A percentile compares a stretch with the other conserved stretches of the same genome.
Evolutionary conservation across 2,113 vertebrate species (phyloP).

Genomic region (Sceloporus tristichus): DNA sequence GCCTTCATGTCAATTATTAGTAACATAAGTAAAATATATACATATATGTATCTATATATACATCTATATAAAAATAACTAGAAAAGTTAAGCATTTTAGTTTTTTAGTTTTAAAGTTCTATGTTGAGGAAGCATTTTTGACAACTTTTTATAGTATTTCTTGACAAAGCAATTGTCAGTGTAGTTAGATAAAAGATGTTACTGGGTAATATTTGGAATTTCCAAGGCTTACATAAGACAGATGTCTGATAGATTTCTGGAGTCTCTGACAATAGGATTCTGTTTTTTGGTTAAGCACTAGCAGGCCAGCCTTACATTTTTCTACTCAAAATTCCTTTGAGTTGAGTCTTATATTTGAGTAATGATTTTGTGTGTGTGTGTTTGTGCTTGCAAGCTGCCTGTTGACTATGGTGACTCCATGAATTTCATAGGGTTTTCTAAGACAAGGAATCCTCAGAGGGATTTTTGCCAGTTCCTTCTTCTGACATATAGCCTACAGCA

Average conservation of each 20-base stretch:
- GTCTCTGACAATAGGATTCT: conserved; percentile 35
- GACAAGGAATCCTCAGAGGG: too few relatives aligned
- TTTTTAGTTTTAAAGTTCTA: conserved; percentile 35
- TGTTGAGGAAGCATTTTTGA: conserved; percentile 15
- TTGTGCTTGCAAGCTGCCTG: too few relatives aligned
- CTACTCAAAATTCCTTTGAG: neutral
- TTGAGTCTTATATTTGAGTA: neutral
- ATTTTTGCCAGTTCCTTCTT: too few relatives aligned
- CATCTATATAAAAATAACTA: conserved; percentile 33
- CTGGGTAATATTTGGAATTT: neutral
- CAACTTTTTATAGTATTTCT: conserved; percentile 49
- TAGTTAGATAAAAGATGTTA: conserved; percentile 28
- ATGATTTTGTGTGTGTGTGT: neutral
- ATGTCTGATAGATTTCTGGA: conserved; percentile 21
- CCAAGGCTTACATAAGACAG: conserved; percentile 17
- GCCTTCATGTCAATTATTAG: conserved; percentile 46
- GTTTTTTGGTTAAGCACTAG: neutral
- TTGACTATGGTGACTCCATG: too few relatives aligned
- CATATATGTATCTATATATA: conserved; percentile 44
- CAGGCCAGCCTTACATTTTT: neutral
- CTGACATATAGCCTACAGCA: too few relatives aligned
- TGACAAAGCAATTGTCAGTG: conserved; percentile 50
- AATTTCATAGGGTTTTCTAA: too few relatives aligned
- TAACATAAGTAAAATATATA: conserved; percentile 65
- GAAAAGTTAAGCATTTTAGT: conserved; percentile 48